Percentiles rank a stretch among this genome's conserved stretches.
Evolutionary conservation across 64 coral and sea anemone species (phyloP).

Genomic region (Stylophora pistillata): DNA sequence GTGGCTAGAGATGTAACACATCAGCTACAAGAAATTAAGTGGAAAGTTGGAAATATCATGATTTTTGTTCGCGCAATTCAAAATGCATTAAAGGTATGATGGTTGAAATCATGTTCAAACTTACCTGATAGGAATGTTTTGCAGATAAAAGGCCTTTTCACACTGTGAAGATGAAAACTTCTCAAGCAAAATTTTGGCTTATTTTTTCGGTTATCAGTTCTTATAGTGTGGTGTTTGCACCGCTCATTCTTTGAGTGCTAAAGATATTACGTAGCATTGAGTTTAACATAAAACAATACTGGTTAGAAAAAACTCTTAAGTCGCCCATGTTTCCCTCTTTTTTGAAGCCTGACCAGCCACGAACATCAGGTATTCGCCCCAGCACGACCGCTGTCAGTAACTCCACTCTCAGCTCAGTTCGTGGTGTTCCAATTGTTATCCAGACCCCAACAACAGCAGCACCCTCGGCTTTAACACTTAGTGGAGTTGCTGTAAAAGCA

Average conservation of each 20-base stretch:
- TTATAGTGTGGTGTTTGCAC: too few species aligned
- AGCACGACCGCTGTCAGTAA: not conserved
- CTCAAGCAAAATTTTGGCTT: too few species aligned
- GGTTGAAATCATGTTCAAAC: not conserved
- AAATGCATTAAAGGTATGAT: not conserved
- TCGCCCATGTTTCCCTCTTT: not conserved
- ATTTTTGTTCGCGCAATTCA: not conserved
- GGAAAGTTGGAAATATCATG: not conserved
- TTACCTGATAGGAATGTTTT: not conserved
- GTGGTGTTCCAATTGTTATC: too few species aligned
- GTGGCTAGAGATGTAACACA: not conserved
- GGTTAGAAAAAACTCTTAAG: too few species aligned
- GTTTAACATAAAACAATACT: too few species aligned
- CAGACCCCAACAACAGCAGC: not conserved
- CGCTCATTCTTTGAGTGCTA: too few species aligned
- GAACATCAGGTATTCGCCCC: not conserved
- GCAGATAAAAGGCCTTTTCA: too few species aligned
- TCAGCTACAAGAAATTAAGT: constrained; percentile 6
- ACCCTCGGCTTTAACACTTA: not conserved
- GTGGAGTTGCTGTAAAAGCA: not conserved
- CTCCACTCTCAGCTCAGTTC: not conserved
- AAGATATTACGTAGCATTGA: too few species aligned
- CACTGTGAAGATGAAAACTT: too few species aligned
- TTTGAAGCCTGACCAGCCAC: not conserved
- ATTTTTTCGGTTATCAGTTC: too few species aligned